Base-by-base conservation (phyloP, 1,140 invertebrate species). In the Bombus sibiricus region DNA sequence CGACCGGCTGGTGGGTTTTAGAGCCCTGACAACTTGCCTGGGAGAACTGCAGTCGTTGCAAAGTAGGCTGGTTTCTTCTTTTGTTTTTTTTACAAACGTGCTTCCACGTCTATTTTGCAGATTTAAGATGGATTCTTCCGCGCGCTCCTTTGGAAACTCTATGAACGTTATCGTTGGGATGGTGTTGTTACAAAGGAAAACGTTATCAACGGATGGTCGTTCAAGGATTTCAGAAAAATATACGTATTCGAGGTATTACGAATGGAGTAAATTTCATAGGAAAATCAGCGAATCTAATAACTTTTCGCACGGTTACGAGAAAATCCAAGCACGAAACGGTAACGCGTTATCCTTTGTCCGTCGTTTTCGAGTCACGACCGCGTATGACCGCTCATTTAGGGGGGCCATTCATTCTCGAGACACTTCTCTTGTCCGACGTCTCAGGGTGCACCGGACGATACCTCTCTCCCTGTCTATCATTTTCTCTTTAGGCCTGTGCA, bases 341-440 rank as follows among this genome's bases (percentile, higher is more conserved):
- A 53, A 68, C 53, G 28, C 39, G 68, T 9, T 15, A 22, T 74
- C 53, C 39, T n/a, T 69, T 43, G 66, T n/a, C 47, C 39, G 66
- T 43, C 66, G 66, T 79, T 71, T 57, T 43, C 18, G 32, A 84
- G 82, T 71, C 64, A 84, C 64, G 76, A 64, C 37, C 64, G 69
- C 62, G 76, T 72, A 62, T 85, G 75, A 85, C 47, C 53, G 82
- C 83, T 85, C 83, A 85, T 85, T 85, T 80, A 85, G 76, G 66
- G 32, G 53, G 68, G 66, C 76, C 68, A 85, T 85, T 85, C 83
- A 80, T 85, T 77, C 76, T 85, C 66, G 66, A 43, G 77, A 85
- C 83, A 80, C 77, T 79, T 72, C 76, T 85, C 83, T 79, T 78
- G 81, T 83, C 81, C 74, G 32, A 10, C 9, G 64, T 79, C 47